Conservation (phyloP, 2,888 invertebrate species). For the Caenorhabditis sp. region DNA sequence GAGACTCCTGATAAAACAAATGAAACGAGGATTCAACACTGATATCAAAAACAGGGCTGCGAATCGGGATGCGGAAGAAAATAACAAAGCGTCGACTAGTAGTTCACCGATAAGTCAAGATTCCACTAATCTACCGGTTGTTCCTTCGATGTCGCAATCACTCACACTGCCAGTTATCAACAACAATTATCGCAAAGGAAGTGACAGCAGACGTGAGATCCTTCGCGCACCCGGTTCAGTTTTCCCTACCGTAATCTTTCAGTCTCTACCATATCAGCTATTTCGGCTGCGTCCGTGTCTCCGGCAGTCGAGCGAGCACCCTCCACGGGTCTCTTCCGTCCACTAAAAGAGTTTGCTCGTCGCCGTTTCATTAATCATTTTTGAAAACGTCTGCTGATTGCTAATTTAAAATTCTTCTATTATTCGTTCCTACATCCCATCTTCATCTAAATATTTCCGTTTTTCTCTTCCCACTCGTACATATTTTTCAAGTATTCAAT, state of each 20-base stretch:
- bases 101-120: constrained; percentile 58
- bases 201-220: constrained; percentile 36
- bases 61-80: constrained; percentile 61
- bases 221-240: neutral
- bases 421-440: neutral
- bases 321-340: constrained; percentile 54
- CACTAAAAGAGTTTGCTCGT: constrained; percentile 60
- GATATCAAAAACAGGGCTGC: constrained; percentile 73
- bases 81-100: constrained; percentile 50
- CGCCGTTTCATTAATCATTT: constrained; percentile 58
- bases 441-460: neutral
- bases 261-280: constrained; percentile 40
- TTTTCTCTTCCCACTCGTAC: neutral
- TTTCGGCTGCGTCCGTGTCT: constrained; percentile 29
- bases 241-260: constrained; percentile 4
- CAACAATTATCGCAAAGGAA: constrained; percentile 51
- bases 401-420: neutral
- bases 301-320: constrained; percentile 42
- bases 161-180: constrained; percentile 56
- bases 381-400: constrained; percentile 1
- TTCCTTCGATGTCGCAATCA: constrained; percentile 47
- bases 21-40: constrained; percentile 73
- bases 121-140: constrained; percentile 26
- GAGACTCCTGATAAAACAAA: constrained; percentile 71
- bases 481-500: neutral